Conservation (phyloP, 2,888 invertebrate genomes). For the Allophyes oxyacanthae region DNA sequence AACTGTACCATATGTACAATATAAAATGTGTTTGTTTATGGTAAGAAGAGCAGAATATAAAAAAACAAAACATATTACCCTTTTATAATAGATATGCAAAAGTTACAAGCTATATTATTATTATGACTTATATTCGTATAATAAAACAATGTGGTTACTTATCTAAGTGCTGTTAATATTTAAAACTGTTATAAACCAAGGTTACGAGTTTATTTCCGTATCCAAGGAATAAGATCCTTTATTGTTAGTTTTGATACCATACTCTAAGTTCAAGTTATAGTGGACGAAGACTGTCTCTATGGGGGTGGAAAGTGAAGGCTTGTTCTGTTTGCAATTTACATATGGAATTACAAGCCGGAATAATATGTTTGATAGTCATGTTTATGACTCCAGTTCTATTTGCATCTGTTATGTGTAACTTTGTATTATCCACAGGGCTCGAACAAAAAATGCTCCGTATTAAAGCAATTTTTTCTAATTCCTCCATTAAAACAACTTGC, state of each 20-base stretch:
- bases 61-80: no score
- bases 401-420: slow-evolving; percentile 39
- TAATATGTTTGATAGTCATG: slow-evolving; percentile 80
- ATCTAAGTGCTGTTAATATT: slow-evolving; percentile 77
- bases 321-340: slow-evolving; percentile 87
- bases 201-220: slow-evolving; percentile 62
- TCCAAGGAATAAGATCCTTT: slow-evolving; percentile 53
- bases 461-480: slow-evolving; percentile 40
- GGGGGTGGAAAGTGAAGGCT: slow-evolving; percentile 80
- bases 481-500: slow-evolving; percentile 53
- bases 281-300: slow-evolving; percentile 71
- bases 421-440: slow-evolving; percentile 39
- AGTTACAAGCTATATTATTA: no score
- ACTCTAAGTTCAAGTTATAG: slow-evolving; percentile 57
- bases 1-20: no score
- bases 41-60: no score
- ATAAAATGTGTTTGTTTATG: no score
- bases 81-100: no score
- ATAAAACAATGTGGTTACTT: slow-evolving; percentile 13
- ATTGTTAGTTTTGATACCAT: slow-evolving; percentile 47
- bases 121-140: no score
- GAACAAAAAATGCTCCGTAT: slow-evolving; percentile 39
- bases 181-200: slow-evolving; percentile 79
- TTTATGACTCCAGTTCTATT: slow-evolving; percentile 66
- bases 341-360: slow-evolving; percentile 85